Evolutionary conservation across 1,140 invertebrate genomes (phyloP), one percentile per base, ranked within the genome.

Genomic region (Choristoneura fumiferana): DNA sequence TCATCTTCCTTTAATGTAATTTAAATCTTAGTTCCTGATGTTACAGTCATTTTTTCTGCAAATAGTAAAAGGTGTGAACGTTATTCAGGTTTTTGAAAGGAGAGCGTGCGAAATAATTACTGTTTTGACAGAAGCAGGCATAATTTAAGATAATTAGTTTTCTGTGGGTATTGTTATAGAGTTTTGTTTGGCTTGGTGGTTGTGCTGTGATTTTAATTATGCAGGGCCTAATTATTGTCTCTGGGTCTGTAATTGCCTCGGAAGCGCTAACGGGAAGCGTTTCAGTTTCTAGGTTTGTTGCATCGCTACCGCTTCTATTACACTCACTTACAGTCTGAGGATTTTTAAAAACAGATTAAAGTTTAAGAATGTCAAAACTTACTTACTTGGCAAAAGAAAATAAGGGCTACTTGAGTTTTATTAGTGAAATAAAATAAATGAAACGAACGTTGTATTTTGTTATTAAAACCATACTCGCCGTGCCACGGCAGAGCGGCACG

Each of bases 21-120:
- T 10, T 45, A 17, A 10, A 12, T 12, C 18, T 49, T 49, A 18
- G 29, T 9, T 12, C 17, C 6, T 49, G 22, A 17, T 22, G 4
- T 49, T 49, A 49, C 18, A 49, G 39, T 43, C 5, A 18, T 18
- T 18, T 18, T 17, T 45, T 10, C 40, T 22, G 43, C 22, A 49
- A 29, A 22, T 49, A 12, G 17, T 49, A 22, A 22, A 22, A 45
- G 40, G 43, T 55, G 18, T 45, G 29, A 55, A 58, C 53, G 34
- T 63, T 63, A 49, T 63, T n/a, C 17, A 54, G 36, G 17, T 61
- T 56, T 60, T 65, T 63, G 60, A 71, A 74, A 64, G 58, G 62
- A 64, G 74, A 70, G 39, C 74, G 71, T 77, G 74, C 59, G 71
- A 73, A 76, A 73, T 71, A 67, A 74, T 70, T 70, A 68, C 43